A percentile compares a stretch with the other conserved stretches of the same genome.
Conservation (phyloP, 2,113 vertebrate genomes). For the Psilopogon haemacephalus region DNA sequence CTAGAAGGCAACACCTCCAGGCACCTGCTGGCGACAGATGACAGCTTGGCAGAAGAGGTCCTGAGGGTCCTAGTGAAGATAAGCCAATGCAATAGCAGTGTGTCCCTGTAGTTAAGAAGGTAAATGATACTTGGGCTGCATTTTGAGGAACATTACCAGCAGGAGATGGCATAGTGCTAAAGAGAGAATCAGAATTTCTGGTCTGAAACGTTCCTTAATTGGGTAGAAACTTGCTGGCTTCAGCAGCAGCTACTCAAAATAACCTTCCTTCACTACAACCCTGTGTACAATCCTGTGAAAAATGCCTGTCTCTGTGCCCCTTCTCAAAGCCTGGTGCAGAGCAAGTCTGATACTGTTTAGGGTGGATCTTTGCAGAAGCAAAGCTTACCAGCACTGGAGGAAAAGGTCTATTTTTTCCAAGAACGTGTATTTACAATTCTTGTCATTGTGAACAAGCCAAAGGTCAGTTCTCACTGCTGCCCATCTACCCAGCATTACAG, state of each 20-base stretch:
- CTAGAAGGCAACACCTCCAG: not conserved
- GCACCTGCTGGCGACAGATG: not conserved
- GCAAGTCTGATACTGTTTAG: not conserved
- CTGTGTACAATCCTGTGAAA: accelerated
- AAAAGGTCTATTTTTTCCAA: not conserved
- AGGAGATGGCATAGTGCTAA: not conserved
- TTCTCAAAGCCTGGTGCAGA: not conserved
- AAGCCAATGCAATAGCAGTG: too few relatives aligned
- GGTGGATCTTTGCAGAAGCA: not conserved
- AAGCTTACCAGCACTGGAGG: not conserved
- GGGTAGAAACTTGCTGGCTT: not conserved
- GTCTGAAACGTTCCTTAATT: not conserved
- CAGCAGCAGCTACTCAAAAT: not conserved
- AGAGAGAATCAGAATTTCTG: not conserved
- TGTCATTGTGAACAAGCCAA: slow-evolving; percentile 16
- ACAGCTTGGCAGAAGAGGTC: not conserved
- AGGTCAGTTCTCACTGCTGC: slow-evolving; percentile 10
- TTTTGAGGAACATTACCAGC: not conserved
- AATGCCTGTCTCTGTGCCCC: accelerated
- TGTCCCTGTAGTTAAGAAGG: not conserved
- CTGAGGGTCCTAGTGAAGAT: not conserved
- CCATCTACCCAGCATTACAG: not conserved
- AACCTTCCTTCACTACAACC: not conserved
- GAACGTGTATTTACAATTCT: not conserved
- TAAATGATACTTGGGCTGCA: not conserved